Percentiles rank a stretch among this genome's conserved stretches.
Evolutionary conservation across 2,797 vertebrate species (phyloP).

Genomic region (Anabacerthia variegaticeps): DNA sequence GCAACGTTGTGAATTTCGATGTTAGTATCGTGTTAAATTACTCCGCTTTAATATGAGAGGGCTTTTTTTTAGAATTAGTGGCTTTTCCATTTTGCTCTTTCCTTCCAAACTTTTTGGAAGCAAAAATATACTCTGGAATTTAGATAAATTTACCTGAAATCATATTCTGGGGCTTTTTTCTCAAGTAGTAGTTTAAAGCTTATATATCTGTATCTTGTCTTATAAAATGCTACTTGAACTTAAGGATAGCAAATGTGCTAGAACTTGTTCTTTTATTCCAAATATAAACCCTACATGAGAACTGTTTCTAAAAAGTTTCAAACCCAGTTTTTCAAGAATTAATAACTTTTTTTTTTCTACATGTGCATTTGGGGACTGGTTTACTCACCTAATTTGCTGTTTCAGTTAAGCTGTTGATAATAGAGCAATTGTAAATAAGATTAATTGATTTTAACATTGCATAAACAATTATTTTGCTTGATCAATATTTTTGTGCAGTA

Average conservation of each 20-base stretch:
- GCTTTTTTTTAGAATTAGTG: background rate
- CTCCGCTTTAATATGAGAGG: background rate
- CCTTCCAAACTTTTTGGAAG: background rate
- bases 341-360: background rate
- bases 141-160: background rate
- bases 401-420: background rate
- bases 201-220: background rate
- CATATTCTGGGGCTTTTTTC: background rate
- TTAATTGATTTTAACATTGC: background rate
- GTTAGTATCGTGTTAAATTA: background rate
- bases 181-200: background rate
- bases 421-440: background rate
- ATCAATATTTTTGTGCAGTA: background rate
- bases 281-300: background rate
- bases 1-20: background rate
- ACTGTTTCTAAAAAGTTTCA: background rate
- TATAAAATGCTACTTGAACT: background rate
- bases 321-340: background rate
- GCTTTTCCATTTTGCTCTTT: background rate
- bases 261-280: background rate
- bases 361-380: background rate
- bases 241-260: background rate
- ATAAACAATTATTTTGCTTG: background rate
- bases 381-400: background rate
- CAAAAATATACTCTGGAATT: background rate